phyloP scores from a whole-genome alignment of 2,113 vertebrate genomes.

The Cynopterus brachyotis region DNA sequence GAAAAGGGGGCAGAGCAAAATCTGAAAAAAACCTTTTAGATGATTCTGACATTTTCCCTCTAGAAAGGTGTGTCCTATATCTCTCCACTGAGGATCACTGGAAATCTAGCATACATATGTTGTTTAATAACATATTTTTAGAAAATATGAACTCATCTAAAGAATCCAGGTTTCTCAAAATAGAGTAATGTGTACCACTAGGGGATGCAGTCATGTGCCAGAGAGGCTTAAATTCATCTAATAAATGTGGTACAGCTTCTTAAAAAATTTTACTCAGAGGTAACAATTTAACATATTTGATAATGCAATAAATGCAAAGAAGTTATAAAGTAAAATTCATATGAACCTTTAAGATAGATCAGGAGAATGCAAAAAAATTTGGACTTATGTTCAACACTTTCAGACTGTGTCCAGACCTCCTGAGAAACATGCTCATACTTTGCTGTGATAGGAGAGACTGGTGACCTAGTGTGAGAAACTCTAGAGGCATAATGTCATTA shows the following conservation, averaged over 20 bases:
- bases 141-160: conserved; percentile 5
- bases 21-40: background rate
- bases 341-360: background rate
- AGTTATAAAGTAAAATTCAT: background rate
- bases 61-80: background rate
- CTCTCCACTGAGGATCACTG: background rate
- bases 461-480: background rate
- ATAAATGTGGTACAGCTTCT: conserved; percentile 8
- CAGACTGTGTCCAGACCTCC: background rate
- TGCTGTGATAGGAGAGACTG: background rate
- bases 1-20: background rate
- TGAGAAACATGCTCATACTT: background rate
- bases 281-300: background rate
- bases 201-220: background rate
- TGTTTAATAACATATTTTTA: conserved; percentile 23
- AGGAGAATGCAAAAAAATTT: background rate
- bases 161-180: conserved; percentile 3
- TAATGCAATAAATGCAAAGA: background rate
- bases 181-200: background rate
- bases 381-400: background rate
- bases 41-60: background rate
- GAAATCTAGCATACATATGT: conserved; percentile 22
- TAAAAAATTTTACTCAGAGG: background rate
- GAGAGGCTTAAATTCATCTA: background rate
- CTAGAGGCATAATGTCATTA: background rate